Evolutionary conservation across 2,888 invertebrate species (phyloP).

Genomic region (Netelia virgata): DNA sequence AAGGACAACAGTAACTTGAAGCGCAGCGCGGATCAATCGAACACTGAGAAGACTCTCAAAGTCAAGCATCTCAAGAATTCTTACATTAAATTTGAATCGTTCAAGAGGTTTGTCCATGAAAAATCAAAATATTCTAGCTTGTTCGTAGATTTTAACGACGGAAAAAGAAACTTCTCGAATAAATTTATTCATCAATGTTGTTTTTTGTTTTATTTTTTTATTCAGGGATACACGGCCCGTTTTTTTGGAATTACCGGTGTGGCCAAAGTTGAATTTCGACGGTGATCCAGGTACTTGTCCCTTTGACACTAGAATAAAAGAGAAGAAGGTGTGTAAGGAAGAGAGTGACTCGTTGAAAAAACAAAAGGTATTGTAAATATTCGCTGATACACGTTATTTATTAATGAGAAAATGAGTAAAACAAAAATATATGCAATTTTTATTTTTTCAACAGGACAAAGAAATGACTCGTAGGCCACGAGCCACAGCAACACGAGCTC

Average conservation of each 20-base stretch:
- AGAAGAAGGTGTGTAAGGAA: conserved; percentile 77
- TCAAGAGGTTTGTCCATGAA: conserved; percentile 86
- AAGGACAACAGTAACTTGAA: conserved; percentile 77
- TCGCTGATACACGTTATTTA: background rate
- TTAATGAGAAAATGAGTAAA: background rate
- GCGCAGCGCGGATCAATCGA: conserved; percentile 74
- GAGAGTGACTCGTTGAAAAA: conserved; percentile 76
- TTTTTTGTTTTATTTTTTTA: conserved; percentile 38
- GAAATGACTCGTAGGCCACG: conserved; percentile 85
- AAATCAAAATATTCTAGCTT: background rate
- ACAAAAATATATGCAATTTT: conserved; percentile 2
- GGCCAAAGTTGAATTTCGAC: conserved; percentile 87
- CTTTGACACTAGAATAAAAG: conserved; percentile 79
- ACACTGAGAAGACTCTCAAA: conserved; percentile 81
- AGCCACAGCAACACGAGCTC: conserved; percentile 81
- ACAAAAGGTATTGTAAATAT: conserved; percentile 77
- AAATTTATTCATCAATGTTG: conserved; percentile 4
- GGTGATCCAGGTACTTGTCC: conserved; percentile 84
- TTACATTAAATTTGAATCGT: conserved; percentile 91
- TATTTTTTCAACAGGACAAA: conserved; percentile 76
- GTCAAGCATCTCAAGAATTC: conserved; percentile 88
- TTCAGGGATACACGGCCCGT: conserved; percentile 87
- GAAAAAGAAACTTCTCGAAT: background rate
- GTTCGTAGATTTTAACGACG: no score
- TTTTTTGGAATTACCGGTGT: conserved; percentile 88